These are phyloP conservation scores for Amblyteles armatorius DNA, from an alignment of 2,888 invertebrate genomes.

Conservation along the genomic window DNA sequence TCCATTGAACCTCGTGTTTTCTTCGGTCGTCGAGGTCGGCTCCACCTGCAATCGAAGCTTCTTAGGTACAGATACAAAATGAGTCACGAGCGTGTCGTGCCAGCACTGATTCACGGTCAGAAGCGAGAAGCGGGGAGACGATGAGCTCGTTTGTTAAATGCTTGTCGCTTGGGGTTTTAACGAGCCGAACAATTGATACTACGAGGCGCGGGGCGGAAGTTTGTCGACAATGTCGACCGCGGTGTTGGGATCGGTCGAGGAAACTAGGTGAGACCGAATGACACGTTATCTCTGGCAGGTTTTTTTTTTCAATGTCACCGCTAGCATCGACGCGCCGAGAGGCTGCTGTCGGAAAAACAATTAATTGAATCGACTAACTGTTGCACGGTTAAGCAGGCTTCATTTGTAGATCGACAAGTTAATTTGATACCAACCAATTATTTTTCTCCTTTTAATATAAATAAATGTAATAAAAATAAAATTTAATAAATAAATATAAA, in stretches of 20 bases:
- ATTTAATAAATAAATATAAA: no score
- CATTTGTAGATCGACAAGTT: background rate
- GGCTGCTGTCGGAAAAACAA: background rate
- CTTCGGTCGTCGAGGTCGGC: background rate
- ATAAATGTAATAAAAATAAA: no score
- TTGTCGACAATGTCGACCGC: conserved; percentile 18
- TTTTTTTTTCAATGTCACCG: background rate
- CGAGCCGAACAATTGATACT: conserved; percentile 1
- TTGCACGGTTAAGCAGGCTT: no score
- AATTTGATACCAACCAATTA: background rate
- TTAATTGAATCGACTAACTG: background rate
- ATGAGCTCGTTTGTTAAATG: background rate
- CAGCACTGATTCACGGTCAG: conserved; percentile 26
- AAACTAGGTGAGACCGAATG: background rate
- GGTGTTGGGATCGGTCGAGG: background rate
- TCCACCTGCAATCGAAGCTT: conserved; percentile 28
- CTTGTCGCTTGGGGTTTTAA: background rate
- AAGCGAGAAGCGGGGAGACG: background rate
- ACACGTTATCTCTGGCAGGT: background rate
- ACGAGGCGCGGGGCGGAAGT: background rate
- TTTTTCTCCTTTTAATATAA: background rate
- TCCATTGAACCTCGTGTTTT: conserved; percentile 23
- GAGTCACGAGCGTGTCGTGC: background rate
- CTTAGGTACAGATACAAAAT: background rate
- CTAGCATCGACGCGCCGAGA: background rate